phyloP scores from a whole-genome alignment of 2,113 vertebrate genomes.

The Caloenas nicobarica region DNA sequence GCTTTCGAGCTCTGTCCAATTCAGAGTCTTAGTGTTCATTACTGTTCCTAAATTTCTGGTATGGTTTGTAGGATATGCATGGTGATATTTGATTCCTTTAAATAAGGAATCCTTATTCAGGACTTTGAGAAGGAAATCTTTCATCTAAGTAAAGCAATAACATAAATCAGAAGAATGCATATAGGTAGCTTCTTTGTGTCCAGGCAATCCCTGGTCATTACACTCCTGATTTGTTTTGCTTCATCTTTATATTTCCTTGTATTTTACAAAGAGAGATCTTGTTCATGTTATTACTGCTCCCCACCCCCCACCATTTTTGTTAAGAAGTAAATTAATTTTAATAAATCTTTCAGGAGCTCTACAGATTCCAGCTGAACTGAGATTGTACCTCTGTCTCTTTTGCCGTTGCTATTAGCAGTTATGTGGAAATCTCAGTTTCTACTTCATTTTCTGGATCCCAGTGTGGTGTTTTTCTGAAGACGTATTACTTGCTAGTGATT shows the following conservation, averaged over 20 bases:
- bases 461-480: not conserved
- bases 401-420: not conserved
- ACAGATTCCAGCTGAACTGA: not conserved
- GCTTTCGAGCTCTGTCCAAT: not conserved
- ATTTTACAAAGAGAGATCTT: not conserved
- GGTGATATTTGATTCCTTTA: not conserved
- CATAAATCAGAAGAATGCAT: not conserved
- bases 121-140: not conserved
- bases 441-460: not conserved
- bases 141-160: not conserved
- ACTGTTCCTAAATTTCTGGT: not conserved
- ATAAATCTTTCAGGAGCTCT: not conserved
- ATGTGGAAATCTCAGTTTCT: not conserved
- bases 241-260: not conserved
- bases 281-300: not conserved
- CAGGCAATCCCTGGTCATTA: not conserved
- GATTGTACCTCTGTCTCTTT: not conserved
- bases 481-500: not conserved
- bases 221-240: not conserved
- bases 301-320: fast-evolving
- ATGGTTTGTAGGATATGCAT: not conserved
- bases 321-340: not conserved
- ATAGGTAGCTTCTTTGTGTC: not conserved
- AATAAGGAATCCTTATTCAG: not conserved
- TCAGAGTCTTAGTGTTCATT: not conserved